A percentile compares a stretch with the other conserved stretches of the same genome.
Evolutionary conservation across 1,140 invertebrate species (phyloP).

Genomic region (Heterodera schachtii): DNA sequence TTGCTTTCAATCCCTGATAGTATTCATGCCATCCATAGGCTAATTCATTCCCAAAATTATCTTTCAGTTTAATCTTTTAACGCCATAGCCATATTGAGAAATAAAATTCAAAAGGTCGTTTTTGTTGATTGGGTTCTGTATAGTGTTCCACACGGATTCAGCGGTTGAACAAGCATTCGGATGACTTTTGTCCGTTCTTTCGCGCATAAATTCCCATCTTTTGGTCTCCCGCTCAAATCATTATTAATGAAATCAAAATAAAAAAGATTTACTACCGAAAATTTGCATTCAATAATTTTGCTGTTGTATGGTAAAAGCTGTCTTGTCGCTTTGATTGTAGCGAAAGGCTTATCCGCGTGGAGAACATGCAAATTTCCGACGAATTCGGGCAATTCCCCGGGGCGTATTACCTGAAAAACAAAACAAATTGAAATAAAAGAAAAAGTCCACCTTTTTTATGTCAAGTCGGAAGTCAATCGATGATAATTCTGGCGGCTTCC

Average conservation of each 20-base stretch:
- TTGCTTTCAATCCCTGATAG: no score
- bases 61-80: background rate
- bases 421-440: background rate
- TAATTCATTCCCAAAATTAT: no score
- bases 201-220: conserved; percentile 89
- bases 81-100: background rate
- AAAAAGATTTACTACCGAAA: conserved; percentile 52
- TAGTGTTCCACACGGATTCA: conserved; percentile 51
- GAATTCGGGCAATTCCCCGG: conserved; percentile 72
- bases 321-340: conserved; percentile 76
- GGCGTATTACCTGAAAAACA: conserved; percentile 69
- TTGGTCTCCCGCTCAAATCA: conserved; percentile 65
- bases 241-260: conserved; percentile 61
- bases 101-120: conserved; percentile 47
- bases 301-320: conserved; percentile 79
- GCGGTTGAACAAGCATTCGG: conserved; percentile 74
- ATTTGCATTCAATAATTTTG: conserved; percentile 94
- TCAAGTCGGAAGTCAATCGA: conserved; percentile 92
- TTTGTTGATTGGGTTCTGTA: conserved; percentile 53
- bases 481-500: conserved; percentile 91
- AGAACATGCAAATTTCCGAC: conserved; percentile 59
- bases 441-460: conserved; percentile 71
- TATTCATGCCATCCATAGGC: no score
- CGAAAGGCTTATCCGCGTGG: conserved; percentile 55
- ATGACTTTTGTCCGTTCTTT: conserved; percentile 92